Evolutionary conservation across 2,113 vertebrate species (phyloP).

Genomic region (Proterorhinus semilunaris): DNA sequence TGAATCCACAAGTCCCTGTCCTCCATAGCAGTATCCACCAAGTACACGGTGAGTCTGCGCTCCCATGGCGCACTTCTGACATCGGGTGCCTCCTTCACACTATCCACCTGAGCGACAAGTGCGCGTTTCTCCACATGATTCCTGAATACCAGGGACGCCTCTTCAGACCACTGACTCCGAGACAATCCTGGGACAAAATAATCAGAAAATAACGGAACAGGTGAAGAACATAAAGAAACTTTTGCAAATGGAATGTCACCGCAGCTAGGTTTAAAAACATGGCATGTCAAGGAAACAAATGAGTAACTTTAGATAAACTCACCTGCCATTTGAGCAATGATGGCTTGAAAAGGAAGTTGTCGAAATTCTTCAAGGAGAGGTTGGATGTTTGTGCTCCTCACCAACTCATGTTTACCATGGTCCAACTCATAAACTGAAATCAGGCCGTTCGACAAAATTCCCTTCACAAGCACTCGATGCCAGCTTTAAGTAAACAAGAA

Average conservation of each 20-base stretch:
- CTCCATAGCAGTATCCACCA: constrained; percentile 86
- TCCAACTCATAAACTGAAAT: constrained; percentile 90
- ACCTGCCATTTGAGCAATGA: constrained; percentile 91
- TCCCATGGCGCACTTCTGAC: constrained; percentile 74
- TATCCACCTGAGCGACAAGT: constrained; percentile 86
- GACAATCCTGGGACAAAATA: constrained; percentile 77
- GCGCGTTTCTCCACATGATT: constrained; percentile 91
- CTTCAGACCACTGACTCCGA: constrained; percentile 86
- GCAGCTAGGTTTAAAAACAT: too few species aligned
- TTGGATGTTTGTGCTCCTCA: constrained; percentile 76
- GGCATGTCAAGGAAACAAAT: background rate
- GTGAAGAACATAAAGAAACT: too few species aligned
- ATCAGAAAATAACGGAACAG: too few species aligned
- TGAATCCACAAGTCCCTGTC: constrained; percentile 90
- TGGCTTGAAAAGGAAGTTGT: constrained; percentile 89
- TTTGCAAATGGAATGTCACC: too few species aligned
- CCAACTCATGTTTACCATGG: constrained; percentile 88
- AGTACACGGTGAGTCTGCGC: constrained; percentile 80
- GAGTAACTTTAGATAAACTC: constrained; percentile 22
- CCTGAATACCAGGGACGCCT: constrained; percentile 89
- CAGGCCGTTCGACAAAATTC: constrained; percentile 82
- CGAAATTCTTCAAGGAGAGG: constrained; percentile 83
- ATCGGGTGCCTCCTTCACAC: constrained; percentile 71
- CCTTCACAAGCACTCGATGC: constrained; percentile 89
- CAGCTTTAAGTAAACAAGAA: constrained; percentile 74